Base-by-base conservation (phyloP, 2,113 vertebrate species). In the Strigops habroptila region DNA sequence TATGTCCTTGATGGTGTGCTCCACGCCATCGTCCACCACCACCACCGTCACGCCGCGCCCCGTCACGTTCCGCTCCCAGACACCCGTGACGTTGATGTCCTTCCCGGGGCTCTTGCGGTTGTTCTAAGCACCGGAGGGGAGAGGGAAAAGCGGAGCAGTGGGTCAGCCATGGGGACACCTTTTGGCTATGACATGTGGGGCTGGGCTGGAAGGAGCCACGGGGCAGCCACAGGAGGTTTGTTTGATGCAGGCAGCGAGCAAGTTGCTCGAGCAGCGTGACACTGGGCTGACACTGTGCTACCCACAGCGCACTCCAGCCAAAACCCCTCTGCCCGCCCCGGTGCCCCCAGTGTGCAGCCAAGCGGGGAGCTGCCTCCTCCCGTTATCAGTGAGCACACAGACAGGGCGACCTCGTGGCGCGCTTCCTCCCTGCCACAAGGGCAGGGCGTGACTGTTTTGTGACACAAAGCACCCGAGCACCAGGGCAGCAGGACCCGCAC, bases 21-120 rank as follows among this genome's bases (percentile, higher is more conserved):
- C 98, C 78, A 99, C 98, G 0, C 99, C 99, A 0, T 99, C 99
- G 1, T 99, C 99, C 31, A 99, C 99, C 14, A 99, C 99, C 55
- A 99, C 99, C 90, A 99, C 99, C 0, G 99, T 99, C 93, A 99
- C 98, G 0, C 99, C 99, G 3, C 7, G 96, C 18, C 99, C 99
- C 0, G 99, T 99, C 83, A 99, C 98, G n/a, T 99, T 99, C 59
- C 86, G 98, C 93, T 99, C 99, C 99, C 99, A 99, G 28, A 99
- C 98, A 0, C 99, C 99, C 0, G 99, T 99, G 95, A 99, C 98
- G 0, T 99, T 99, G 97, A 99, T 99, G 95, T 99, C 99, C 98
- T 99, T 99, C 22, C 98, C 99, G 0, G 92, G 98, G 81, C 93
- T 99, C 88, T 97, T 81, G 39, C 95, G 93, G 82, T 99, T 99